Evolutionary conservation across 2,797 vertebrate species (phyloP).

Genomic region (Cossypha dichroa): DNA sequence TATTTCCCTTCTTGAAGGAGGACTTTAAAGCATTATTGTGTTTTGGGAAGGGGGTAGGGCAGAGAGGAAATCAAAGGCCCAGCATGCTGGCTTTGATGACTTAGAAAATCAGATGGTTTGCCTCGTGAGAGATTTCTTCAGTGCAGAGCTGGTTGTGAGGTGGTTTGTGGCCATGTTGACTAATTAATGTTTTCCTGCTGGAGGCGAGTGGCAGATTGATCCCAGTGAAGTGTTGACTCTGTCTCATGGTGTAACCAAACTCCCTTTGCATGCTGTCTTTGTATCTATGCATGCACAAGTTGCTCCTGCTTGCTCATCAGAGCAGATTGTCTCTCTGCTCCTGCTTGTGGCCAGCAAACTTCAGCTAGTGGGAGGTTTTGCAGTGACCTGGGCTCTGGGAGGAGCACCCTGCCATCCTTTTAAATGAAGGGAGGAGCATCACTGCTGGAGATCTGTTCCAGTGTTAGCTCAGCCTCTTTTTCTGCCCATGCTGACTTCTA

Average conservation of each 20-base stretch:
- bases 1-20: constrained; percentile 4
- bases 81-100: not conserved
- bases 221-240: not conserved
- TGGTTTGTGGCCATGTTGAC: not conserved
- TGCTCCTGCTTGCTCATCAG: not conserved
- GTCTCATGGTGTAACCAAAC: not conserved
- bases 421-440: not conserved
- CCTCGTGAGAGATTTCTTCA: not conserved
- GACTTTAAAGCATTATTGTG: not conserved
- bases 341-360: not conserved
- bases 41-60: not conserved
- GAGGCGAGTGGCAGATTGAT: fast-evolving
- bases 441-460: not conserved
- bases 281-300: fast-evolving
- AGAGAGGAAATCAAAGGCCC: not conserved
- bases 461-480: not conserved
- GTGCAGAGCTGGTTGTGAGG: not conserved
- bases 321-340: not conserved
- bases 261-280: not conserved
- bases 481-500: not conserved
- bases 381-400: not conserved
- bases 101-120: not conserved
- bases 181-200: not conserved
- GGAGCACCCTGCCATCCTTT: not conserved
- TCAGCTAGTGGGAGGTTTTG: not conserved